phyloP scores from a whole-genome alignment of 2,888 invertebrate species.

The Pediacus dermestoides region DNA sequence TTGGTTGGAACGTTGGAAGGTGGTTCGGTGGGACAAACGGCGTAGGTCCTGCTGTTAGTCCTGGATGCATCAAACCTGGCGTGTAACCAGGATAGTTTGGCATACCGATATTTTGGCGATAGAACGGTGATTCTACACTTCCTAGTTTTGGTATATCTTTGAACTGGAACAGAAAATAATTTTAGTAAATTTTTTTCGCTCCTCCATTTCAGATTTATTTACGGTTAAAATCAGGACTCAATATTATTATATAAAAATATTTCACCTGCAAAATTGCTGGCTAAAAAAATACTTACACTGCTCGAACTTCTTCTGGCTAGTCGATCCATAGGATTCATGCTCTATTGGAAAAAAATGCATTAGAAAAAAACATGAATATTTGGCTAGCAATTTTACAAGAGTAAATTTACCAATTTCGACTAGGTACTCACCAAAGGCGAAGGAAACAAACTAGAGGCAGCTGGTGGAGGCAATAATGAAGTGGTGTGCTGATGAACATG shows the following conservation, averaged over 20 bases:
- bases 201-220: too few species aligned
- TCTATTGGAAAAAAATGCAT: constrained; percentile 31
- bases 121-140: constrained; percentile 72
- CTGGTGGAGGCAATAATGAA: constrained; percentile 59
- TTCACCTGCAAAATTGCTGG: constrained; percentile 27
- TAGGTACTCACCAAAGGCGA: constrained; percentile 62
- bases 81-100: constrained; percentile 75
- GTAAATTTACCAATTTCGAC: constrained; percentile 6
- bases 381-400: constrained; percentile 21
- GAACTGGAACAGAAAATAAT: constrained; percentile 54
- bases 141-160: constrained; percentile 86
- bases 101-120: constrained; percentile 71
- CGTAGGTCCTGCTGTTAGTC: constrained; percentile 66
- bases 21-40: constrained; percentile 89
- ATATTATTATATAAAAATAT: constrained; percentile 7
- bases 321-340: constrained; percentile 40
- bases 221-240: neutral
- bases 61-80: constrained; percentile 74
- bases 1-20: constrained; percentile 81
- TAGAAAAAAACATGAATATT: constrained; percentile 8
- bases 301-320: constrained; percentile 39
- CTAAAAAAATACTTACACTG: constrained; percentile 38
- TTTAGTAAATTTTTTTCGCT: constrained; percentile 5
- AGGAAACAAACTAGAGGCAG: constrained; percentile 57
- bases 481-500: constrained; percentile 86